Evolutionary conservation across 2,888 invertebrate genomes (phyloP).

Genomic region (Diachrysia chrysitis): DNA sequence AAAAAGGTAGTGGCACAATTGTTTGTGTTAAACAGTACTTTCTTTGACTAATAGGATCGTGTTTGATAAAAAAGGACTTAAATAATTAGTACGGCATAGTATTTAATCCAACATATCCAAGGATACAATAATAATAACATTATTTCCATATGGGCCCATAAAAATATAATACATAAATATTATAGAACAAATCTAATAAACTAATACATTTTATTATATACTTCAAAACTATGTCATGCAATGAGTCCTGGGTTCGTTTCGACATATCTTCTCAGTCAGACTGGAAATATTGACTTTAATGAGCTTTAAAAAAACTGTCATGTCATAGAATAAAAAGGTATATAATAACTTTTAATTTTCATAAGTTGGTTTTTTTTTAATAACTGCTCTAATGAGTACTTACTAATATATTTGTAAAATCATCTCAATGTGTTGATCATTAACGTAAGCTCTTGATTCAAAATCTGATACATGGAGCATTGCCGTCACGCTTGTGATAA

Average conservation of each 20-base stretch:
- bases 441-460: slow-evolving; percentile 3
- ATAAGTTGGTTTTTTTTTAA: not conserved
- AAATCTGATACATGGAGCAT: not conserved
- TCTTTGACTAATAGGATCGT: not conserved
- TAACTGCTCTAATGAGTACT: not conserved
- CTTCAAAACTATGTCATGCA: no score
- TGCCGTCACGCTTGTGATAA: not conserved
- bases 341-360: no score
- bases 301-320: no score
- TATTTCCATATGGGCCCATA: no score
- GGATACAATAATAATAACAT: no score
- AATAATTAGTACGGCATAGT: not conserved
- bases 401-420: not conserved
- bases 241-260: no score
- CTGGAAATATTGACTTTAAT: no score
- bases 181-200: no score
- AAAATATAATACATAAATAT: no score
- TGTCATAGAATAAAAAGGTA: no score
- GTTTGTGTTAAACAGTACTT: not conserved
- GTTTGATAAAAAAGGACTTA: not conserved
- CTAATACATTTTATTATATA: no score
- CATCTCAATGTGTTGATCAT: not conserved
- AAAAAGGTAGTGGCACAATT: not conserved
- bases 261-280: no score
- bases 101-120: not conserved